phyloP scores from a whole-genome alignment of 2,113 vertebrate species.

The Rhabdornis inornatus region DNA sequence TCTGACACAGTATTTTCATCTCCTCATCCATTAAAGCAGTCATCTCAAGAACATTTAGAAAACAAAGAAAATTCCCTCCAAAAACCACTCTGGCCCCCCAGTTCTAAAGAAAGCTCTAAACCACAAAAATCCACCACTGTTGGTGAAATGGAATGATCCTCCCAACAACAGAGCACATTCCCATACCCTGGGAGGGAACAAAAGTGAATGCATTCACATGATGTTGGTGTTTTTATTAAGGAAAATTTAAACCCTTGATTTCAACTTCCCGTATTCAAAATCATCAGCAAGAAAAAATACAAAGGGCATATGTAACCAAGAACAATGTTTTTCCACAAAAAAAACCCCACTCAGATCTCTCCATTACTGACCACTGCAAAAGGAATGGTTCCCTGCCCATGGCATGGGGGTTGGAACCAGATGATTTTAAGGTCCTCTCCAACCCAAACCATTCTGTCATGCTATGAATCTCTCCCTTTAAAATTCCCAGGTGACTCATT shows the following conservation, averaged over 20 bases:
- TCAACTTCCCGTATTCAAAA: background rate
- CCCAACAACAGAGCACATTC: background rate
- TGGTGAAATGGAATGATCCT: background rate
- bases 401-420: fast-evolving
- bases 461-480: background rate
- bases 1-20: background rate
- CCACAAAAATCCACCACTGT: background rate
- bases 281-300: background rate
- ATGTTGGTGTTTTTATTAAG: background rate
- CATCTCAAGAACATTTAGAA: background rate
- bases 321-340: background rate
- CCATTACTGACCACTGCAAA: background rate
- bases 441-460: background rate
- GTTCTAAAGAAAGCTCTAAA: background rate
- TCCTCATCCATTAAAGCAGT: background rate
- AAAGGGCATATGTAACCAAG: background rate
- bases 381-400: background rate
- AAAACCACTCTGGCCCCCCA: fast-evolving
- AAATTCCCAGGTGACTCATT: background rate
- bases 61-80: background rate
- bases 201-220: background rate
- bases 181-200: background rate
- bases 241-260: background rate
- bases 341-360: fast-evolving
- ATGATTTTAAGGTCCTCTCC: background rate